These are phyloP conservation scores for Plebejus melissa DNA, from an alignment of 2,888 invertebrate species.

Conservation along the genomic window DNA sequence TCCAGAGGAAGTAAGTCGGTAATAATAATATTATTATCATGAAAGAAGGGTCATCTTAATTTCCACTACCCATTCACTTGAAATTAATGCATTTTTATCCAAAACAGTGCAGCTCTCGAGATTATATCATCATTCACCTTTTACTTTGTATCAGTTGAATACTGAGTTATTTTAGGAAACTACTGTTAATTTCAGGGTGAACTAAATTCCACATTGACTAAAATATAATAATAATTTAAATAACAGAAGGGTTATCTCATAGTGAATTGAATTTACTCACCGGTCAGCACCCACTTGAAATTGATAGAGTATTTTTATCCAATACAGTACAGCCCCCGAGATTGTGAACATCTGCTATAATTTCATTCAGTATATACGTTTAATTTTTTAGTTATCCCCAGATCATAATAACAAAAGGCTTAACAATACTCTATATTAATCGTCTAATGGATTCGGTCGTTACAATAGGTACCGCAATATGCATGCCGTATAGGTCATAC, in stretches of 20 bases:
- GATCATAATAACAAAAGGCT: constrained; percentile 42
- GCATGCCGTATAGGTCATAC: constrained; percentile 70
- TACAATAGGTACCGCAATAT: constrained; percentile 69
- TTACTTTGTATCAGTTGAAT: background rate
- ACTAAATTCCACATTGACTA: background rate
- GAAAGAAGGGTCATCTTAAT: too few relatives aligned
- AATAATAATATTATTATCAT: background rate
- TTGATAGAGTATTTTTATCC: constrained; percentile 17
- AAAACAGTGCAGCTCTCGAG: background rate
- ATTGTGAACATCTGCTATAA: constrained; percentile 1
- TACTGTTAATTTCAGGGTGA: background rate
- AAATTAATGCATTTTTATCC: background rate
- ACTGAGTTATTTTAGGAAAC: background rate
- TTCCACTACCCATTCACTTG: background rate
- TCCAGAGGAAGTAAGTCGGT: background rate
- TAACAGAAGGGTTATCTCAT: background rate
- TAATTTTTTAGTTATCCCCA: constrained; percentile 36
- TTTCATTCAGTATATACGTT: constrained; percentile 12
- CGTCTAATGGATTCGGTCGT: constrained; percentile 69
- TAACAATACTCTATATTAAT: constrained; percentile 66
- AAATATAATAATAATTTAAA: background rate
- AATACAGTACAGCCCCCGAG: background rate
- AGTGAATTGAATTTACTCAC: background rate
- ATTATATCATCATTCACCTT: background rate
- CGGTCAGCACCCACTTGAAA: background rate